phyloP scores from a whole-genome alignment of 2,797 vertebrate species.

The Cichlasoma orientale region DNA sequence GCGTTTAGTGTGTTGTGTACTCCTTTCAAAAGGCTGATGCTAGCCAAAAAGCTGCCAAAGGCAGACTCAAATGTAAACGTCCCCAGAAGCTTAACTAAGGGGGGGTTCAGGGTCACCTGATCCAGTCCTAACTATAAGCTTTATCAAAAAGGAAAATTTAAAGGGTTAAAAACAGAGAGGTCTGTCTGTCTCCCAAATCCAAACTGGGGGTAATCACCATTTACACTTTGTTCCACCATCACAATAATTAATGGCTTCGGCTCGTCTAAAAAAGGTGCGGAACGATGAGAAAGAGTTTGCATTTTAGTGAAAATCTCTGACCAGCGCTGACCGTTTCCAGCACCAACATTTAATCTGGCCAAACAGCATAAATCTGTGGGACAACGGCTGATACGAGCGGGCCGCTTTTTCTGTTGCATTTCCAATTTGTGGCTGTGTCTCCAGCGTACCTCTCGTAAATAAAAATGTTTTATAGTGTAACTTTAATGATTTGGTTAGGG shows the following conservation, averaged over 20 bases:
- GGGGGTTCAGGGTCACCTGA: not conserved
- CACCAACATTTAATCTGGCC: not conserved
- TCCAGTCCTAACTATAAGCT: not conserved
- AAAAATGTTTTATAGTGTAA: constrained; percentile 13
- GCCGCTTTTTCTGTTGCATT: not conserved
- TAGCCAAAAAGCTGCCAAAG: no score
- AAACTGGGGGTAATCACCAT: not conserved
- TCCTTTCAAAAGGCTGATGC: no score
- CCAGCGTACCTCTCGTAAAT: not conserved
- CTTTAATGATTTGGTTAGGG: constrained; percentile 31
- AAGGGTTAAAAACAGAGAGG: not conserved
- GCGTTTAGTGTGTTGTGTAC: no score
- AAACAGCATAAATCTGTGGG: not conserved
- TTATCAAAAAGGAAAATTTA: not conserved
- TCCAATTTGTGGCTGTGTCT: constrained; percentile 1
- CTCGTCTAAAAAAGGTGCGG: not conserved
- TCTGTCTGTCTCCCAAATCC: not conserved
- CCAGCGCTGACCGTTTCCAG: not conserved
- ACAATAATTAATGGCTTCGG: not conserved
- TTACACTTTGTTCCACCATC: not conserved
- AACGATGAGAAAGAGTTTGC: not conserved
- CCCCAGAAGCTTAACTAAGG: no score
- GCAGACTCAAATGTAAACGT: no score
- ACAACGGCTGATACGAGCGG: not conserved
- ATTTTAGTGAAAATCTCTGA: not conserved